These are phyloP conservation scores for Myiothlypis coronata DNA, from an alignment of 2,797 vertebrate species.

Conservation along the genomic window DNA sequence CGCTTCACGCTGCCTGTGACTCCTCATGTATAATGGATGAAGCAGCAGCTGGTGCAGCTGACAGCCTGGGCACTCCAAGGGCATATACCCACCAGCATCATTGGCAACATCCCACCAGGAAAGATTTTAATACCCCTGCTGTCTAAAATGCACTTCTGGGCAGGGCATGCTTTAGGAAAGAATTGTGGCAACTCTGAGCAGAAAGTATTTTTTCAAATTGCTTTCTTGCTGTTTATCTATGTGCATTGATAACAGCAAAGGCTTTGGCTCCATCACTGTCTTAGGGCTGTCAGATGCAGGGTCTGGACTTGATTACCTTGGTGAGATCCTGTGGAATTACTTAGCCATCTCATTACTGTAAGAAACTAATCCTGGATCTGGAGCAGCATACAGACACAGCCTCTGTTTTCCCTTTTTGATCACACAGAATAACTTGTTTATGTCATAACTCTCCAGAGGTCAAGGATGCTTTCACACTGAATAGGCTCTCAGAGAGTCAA, in stretches of 20 bases:
- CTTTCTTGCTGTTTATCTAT: background rate
- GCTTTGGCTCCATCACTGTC: background rate
- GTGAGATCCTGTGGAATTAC: constrained; percentile 11
- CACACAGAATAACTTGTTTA: background rate
- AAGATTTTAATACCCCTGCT: constrained; percentile 5
- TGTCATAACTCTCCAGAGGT: background rate
- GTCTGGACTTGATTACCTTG: background rate
- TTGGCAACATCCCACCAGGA: constrained; percentile 20
- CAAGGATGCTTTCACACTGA: background rate
- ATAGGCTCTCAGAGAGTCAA: background rate
- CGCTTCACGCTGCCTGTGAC: constrained; percentile 18
- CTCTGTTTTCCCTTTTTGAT: background rate
- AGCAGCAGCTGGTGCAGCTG: constrained; percentile 67
- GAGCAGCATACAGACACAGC: background rate
- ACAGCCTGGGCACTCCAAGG: constrained; percentile 63
- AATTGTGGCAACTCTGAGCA: background rate
- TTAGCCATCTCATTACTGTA: background rate
- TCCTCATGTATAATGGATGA: constrained; percentile 73
- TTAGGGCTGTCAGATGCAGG: background rate
- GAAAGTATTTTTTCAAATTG: background rate
- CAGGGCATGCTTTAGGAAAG: background rate
- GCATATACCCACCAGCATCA: constrained; percentile 19
- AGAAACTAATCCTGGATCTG: constrained; percentile 16
- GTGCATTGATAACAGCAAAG: background rate
- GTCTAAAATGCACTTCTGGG: background rate